Evolutionary conservation across 2,888 invertebrate species (phyloP).

Genomic region (Drosophila engyochracea): DNA sequence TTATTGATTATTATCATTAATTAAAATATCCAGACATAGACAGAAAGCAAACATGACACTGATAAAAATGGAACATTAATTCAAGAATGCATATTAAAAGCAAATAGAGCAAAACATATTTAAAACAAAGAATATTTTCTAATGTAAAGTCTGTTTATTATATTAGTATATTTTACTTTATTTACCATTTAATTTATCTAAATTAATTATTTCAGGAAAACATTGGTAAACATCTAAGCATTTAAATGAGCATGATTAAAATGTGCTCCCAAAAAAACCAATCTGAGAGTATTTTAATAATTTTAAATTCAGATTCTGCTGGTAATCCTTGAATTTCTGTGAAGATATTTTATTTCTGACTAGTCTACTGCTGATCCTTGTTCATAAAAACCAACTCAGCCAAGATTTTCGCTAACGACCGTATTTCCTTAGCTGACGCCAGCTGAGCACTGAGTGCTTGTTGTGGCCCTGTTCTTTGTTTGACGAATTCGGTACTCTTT

Average conservation of each 20-base stretch:
- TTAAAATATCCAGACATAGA: neutral
- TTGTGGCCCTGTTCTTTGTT: slow-evolving; percentile 1
- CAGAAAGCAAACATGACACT: neutral
- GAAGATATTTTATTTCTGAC: neutral
- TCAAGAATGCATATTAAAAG: too few species aligned
- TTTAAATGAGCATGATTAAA: neutral
- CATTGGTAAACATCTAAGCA: neutral
- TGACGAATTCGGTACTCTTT: slow-evolving; percentile 34
- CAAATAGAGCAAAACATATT: neutral
- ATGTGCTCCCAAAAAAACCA: too few species aligned
- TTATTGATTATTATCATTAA: neutral
- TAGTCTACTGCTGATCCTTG: slow-evolving; percentile 2
- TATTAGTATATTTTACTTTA: neutral
- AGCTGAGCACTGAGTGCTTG: neutral
- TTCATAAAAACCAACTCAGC: neutral
- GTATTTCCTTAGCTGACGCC: neutral
- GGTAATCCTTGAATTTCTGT: neutral
- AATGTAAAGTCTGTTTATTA: neutral
- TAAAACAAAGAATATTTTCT: neutral
- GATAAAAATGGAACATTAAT: neutral
- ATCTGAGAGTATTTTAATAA: neutral
- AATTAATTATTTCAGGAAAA: neutral
- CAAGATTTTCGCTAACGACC: neutral
- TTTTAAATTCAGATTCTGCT: neutral
- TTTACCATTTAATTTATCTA: neutral